A percentile compares a stretch with the other conserved stretches of the same genome.
These are phyloP conservation scores for Triplophysa yarkandensis DNA, from an alignment of 2,797 vertebrate species.

Conservation along the genomic window DNA sequence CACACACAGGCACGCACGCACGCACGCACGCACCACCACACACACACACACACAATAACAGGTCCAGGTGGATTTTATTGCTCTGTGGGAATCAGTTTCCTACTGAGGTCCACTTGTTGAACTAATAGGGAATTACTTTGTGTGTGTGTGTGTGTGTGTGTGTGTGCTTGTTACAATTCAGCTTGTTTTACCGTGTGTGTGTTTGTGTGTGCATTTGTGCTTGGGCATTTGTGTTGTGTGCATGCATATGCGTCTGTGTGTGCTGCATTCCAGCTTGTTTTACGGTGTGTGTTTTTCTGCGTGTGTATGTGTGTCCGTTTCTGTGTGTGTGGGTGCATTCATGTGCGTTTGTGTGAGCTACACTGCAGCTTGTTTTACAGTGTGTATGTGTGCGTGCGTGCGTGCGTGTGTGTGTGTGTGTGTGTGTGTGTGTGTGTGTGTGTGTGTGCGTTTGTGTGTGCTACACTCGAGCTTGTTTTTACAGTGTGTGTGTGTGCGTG, in stretches of 20 bases:
- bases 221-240: no score
- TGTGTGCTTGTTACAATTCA: no score
- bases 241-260: not conserved
- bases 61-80: constrained; percentile 44
- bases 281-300: no score
- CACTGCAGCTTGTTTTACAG: constrained; percentile 32
- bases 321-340: not conserved
- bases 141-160: constrained; percentile 12
- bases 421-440: no score
- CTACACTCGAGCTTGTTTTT: no score
- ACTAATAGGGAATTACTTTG: constrained; percentile 39
- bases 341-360: not conserved
- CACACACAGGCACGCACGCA: no score
- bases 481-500: constrained; percentile 6
- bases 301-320: not conserved
- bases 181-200: no score
- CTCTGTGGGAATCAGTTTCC: constrained; percentile 43
- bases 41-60: constrained; percentile 21
- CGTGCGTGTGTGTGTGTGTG: no score
- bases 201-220: not conserved
- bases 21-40: no score
- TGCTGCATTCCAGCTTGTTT: no score
- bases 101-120: constrained; percentile 35
- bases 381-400: no score
- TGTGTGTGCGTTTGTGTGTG: no score